phyloP scores from a whole-genome alignment of 2,797 vertebrate genomes.

The Tapera naevia region DNA sequence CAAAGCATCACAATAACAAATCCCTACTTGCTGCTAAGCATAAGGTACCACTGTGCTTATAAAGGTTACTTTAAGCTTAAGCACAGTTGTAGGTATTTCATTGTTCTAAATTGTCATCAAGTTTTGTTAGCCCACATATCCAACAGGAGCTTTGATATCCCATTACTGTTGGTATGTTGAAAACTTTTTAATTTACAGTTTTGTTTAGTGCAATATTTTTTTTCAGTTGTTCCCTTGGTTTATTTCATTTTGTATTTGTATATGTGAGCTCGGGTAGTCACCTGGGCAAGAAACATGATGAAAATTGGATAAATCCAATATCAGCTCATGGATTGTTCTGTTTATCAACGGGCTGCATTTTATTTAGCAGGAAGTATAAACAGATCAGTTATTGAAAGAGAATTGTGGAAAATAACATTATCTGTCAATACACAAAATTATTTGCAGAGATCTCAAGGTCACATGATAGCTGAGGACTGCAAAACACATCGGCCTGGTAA shows the following conservation, averaged over 20 bases:
- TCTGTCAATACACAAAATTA: background rate
- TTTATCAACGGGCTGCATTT: background rate
- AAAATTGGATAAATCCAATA: background rate
- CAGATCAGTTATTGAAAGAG: background rate
- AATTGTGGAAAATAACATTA: background rate
- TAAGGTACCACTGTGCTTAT: background rate
- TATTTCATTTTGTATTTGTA: background rate
- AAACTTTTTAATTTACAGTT: background rate
- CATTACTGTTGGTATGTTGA: background rate
- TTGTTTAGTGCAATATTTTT: background rate
- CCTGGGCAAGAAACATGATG: background rate
- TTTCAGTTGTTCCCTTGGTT: background rate
- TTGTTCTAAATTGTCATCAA: background rate
- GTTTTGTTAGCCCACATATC: background rate
- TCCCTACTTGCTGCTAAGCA: fast-evolving
- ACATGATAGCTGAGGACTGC: background rate
- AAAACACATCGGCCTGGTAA: background rate
- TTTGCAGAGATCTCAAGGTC: background rate
- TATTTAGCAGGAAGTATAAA: background rate
- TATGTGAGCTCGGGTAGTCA: background rate
- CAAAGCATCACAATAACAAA: background rate
- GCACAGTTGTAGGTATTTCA: background rate
- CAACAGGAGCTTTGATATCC: background rate
- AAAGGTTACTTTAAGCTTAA: background rate
- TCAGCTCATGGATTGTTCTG: background rate